Evolutionary conservation across 2,113 vertebrate genomes (phyloP), one percentile per base, ranked within the genome.

Genomic region (Siphamia tubifer): DNA sequence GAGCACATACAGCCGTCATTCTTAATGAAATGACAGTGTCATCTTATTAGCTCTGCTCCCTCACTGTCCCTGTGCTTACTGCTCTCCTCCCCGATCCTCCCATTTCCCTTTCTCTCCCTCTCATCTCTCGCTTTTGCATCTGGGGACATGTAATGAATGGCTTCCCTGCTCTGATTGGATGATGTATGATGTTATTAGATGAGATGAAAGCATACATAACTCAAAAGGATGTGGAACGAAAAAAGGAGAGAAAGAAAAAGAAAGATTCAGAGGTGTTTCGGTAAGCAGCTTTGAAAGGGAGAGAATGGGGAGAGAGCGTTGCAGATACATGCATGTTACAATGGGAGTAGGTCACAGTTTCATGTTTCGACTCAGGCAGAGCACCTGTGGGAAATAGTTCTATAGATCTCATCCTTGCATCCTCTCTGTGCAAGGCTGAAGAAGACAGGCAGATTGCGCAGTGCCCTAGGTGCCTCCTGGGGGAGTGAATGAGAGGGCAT

Each of bases 271-370:
- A 79, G 68, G 57, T 82, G 68, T 81, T 81, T 84, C 84, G 76
- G 83, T 68, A 81, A 39, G 84, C 40, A 13, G 60, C 68, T 79
- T 77, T 77, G 58, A 86, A 74, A 69, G 53, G 35, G 24, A 58
- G 68, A 70, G 48, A 48, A 60, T 13, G 11, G 4, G 57, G 32
- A 31, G 32, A 30, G 34, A 71, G 66, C 6, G 63, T 49, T 68
- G 65, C 69, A 68, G 62, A 75, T 70, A 55, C 56, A 40, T 19
- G 60, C 36, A 9, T 71, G 80, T 38, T 80, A 84, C 73, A 81
- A 85, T 63, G 84, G 69, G 87, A 85, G 70, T 69, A 83, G 81
- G 86, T 86, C 84, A 67, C 78, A 58, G 49, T 84, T 84, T 79
- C 68, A 85, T 85, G 79, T 57, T 67, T 81, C 68, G 63, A 74